Conservation (phyloP, 2,113 vertebrate genomes). For the Sphyrna mokarran region DNA sequence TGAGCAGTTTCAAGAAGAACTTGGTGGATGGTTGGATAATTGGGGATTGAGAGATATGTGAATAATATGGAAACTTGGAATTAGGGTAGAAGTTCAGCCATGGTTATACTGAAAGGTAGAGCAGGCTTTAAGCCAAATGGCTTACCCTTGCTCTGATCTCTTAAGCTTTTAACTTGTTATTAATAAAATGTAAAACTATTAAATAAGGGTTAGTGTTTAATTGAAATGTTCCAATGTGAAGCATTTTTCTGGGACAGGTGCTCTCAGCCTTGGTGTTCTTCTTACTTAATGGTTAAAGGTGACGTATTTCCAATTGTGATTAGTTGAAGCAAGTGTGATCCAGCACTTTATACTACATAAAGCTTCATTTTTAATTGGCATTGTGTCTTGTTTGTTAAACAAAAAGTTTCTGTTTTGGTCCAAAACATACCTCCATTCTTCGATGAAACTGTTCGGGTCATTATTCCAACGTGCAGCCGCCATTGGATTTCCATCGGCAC, state of each 20-base stretch:
- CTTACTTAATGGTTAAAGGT: background rate
- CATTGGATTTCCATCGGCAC: constrained; percentile 41
- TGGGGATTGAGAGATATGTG: background rate
- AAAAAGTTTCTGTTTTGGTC: background rate
- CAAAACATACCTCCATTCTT: constrained; percentile 57
- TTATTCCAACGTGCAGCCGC: constrained; percentile 39
- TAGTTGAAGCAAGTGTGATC: background rate
- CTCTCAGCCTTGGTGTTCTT: background rate
- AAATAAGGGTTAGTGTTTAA: background rate
- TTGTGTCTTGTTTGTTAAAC: background rate
- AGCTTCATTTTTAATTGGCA: background rate
- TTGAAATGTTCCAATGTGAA: background rate
- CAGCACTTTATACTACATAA: background rate
- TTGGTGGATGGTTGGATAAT: no score
- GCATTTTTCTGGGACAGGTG: background rate
- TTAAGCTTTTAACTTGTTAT: background rate
- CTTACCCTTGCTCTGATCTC: background rate
- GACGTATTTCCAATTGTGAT: background rate
- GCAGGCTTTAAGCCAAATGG: background rate
- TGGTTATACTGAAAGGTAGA: background rate
- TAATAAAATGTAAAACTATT: background rate
- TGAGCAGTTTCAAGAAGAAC: no score
- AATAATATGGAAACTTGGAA: background rate
- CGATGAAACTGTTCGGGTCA: constrained; percentile 53
- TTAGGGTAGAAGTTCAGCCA: background rate